These are phyloP conservation scores for Psophia crepitans DNA, from an alignment of 2,113 vertebrate species.

Conservation along the genomic window DNA sequence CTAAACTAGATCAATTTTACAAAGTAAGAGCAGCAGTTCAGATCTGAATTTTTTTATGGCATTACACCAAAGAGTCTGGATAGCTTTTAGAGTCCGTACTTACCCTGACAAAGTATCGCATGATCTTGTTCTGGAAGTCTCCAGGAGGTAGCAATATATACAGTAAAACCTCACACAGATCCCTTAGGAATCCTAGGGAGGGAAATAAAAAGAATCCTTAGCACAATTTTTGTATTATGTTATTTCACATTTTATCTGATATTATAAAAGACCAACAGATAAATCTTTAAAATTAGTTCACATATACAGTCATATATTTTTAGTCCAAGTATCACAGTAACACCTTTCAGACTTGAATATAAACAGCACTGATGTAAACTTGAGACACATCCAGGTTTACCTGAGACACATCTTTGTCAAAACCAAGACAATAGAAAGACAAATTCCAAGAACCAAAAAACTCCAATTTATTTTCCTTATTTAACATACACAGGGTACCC, in stretches of 20 bases:
- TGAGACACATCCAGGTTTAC: neutral
- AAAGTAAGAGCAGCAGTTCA: neutral
- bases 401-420: neutral
- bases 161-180: conserved; percentile 97
- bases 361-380: neutral
- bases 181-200: conserved; percentile 89
- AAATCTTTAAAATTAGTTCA: neutral
- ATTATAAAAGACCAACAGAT: neutral
- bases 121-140: conserved; percentile 99
- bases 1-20: neutral
- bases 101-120: conserved; percentile 99
- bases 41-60: neutral
- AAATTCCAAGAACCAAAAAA: neutral
- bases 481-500: neutral
- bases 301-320: neutral
- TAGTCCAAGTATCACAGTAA: neutral
- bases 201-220: neutral
- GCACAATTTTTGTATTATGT: neutral
- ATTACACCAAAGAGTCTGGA: neutral
- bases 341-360: neutral
- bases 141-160: conserved; percentile 99
- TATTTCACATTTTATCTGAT: neutral
- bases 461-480: neutral
- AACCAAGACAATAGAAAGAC: neutral
- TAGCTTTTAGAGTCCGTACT: conserved; percentile 35